These are phyloP conservation scores for Sebastolobus altivelis DNA, from an alignment of 2,797 vertebrate species.

Conservation along the genomic window DNA sequence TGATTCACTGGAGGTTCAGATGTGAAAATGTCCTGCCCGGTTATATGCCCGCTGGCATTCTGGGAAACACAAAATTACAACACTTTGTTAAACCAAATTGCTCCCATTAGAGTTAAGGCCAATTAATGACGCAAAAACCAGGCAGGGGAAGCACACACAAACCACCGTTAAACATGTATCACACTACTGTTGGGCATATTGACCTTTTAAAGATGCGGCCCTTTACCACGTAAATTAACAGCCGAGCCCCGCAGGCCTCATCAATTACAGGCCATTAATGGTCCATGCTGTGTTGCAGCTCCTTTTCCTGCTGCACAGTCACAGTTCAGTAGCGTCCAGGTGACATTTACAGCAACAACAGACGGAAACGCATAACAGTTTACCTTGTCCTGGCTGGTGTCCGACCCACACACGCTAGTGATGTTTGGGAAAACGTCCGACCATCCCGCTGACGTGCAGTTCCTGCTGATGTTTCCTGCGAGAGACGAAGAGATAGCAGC, in stretches of 20 bases:
- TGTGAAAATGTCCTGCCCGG: not conserved
- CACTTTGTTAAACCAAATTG: constrained; percentile 1
- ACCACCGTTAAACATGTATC: constrained; percentile 43
- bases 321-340: not conserved
- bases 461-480: constrained; percentile 93
- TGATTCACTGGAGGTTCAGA: not conserved
- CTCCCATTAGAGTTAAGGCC: not conserved
- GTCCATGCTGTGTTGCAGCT: not conserved
- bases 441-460: constrained; percentile 90
- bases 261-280: constrained; percentile 33
- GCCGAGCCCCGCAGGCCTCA: constrained; percentile 37
- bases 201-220: constrained; percentile 42
- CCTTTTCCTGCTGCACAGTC: not conserved
- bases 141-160: not conserved
- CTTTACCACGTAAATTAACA: constrained; percentile 51
- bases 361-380: not conserved
- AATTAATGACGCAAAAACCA: not conserved
- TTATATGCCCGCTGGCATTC: not conserved
- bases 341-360: constrained; percentile 12
- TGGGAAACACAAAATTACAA: constrained; percentile 6
- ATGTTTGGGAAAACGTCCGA: constrained; percentile 90
- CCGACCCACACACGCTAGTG: constrained; percentile 84
- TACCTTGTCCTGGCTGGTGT: constrained; percentile 85
- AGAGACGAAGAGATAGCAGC: not conserved
- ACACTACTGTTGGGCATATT: constrained; percentile 1